These are phyloP conservation scores for Epinephelus cyanopodus DNA, from an alignment of 2,113 vertebrate genomes.

Conservation along the genomic window DNA sequence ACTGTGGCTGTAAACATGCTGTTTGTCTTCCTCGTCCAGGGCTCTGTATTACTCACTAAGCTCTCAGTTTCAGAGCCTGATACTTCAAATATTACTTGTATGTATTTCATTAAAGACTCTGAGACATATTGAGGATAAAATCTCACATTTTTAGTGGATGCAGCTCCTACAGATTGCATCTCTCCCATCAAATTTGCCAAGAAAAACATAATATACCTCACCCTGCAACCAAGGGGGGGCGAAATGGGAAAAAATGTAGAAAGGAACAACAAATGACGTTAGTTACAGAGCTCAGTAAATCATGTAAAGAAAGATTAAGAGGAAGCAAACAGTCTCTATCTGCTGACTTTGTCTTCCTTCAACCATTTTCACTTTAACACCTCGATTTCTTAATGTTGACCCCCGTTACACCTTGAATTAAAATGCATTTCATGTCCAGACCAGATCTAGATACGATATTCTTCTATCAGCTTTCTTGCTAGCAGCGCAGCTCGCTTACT, in stretches of 20 bases:
- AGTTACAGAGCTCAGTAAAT: not conserved
- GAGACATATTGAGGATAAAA: constrained; percentile 20
- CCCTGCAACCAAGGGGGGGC: not conserved
- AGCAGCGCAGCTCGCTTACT: too few relatives aligned
- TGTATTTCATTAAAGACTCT: constrained; percentile 24
- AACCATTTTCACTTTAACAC: not conserved
- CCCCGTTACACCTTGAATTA: too few relatives aligned
- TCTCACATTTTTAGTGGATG: not conserved
- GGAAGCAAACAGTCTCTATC: not conserved
- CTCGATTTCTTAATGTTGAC: not conserved
- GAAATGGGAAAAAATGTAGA: not conserved
- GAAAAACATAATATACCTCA: not conserved
- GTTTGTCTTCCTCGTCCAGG: constrained; percentile 1
- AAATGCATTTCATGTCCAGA: too few relatives aligned
- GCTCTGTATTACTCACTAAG: constrained; percentile 18
- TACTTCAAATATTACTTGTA: constrained; percentile 13
- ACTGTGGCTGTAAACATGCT: not conserved
- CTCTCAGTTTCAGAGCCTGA: not conserved
- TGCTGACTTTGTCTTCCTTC: not conserved
- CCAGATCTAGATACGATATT: too few relatives aligned
- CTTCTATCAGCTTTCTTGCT: too few relatives aligned
- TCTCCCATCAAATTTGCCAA: constrained; percentile 26
- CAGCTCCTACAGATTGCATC: constrained; percentile 16
- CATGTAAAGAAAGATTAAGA: not conserved
- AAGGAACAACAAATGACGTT: not conserved